Conservation (phyloP, 1,140 invertebrate species). For the Ceratitis capitata region DNA sequence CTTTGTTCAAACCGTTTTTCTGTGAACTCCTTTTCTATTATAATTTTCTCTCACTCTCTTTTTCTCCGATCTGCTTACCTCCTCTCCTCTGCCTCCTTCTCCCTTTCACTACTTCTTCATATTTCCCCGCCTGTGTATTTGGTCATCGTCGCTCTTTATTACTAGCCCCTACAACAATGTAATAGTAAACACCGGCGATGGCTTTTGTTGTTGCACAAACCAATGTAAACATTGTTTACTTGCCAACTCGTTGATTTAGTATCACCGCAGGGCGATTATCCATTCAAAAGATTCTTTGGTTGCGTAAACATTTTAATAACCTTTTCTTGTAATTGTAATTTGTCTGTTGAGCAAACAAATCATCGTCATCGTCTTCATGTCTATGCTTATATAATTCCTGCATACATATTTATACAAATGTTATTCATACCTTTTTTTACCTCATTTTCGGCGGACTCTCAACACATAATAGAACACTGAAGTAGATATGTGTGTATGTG, state of each 20-base stretch:
- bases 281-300: background rate
- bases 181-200: conserved; percentile 21
- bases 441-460: background rate
- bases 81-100: background rate
- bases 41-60: background rate
- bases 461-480: background rate
- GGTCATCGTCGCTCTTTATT: background rate
- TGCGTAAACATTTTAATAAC: conserved; percentile 56
- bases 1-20: background rate
- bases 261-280: conserved; percentile 27
- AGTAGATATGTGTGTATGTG: too few relatives aligned
- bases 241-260: conserved; percentile 17
- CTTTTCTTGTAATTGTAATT: conserved; percentile 66
- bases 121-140: background rate
- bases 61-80: too few relatives aligned
- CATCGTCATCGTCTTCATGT: background rate
- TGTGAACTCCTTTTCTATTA: background rate
- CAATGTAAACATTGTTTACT: background rate
- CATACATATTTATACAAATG: too few relatives aligned
- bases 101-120: background rate
- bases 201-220: background rate
- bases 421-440: too few relatives aligned
- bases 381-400: too few relatives aligned
- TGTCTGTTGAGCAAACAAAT: conserved; percentile 47
- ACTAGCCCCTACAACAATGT: background rate